Percentiles rank a stretch among this genome's conserved stretches.
These are phyloP conservation scores for Adelphocoris suturalis DNA, from an alignment of 2,888 invertebrate species.

Conservation along the genomic window DNA sequence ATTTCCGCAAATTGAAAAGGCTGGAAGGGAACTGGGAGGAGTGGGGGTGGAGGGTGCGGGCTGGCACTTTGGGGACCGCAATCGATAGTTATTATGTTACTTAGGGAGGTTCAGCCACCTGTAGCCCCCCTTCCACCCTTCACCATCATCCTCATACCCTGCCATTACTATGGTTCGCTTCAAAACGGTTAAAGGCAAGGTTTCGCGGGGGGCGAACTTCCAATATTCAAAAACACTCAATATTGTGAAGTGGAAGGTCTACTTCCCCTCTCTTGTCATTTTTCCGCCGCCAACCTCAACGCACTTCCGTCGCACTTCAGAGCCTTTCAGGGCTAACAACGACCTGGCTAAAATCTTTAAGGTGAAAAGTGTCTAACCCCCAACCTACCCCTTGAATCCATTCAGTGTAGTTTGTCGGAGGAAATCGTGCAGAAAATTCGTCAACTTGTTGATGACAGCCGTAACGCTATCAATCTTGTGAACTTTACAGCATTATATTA, in stretches of 20 bases:
- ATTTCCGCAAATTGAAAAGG: constrained; percentile 52
- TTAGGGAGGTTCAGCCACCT: constrained; percentile 69
- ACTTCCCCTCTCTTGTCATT: background rate
- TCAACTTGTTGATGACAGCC: constrained; percentile 8
- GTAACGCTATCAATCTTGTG: background rate
- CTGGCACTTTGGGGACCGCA: constrained; percentile 64
- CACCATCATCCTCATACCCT: background rate
- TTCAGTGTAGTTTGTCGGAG: constrained; percentile 23
- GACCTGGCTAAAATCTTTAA: constrained; percentile 33
- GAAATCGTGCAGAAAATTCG: constrained; percentile 21
- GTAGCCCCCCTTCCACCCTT: constrained; percentile 59
- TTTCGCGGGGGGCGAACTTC: background rate
- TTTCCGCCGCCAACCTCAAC: background rate
- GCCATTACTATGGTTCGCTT: constrained; percentile 1
- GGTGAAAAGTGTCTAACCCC: constrained; percentile 10
- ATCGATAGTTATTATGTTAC: constrained; percentile 73
- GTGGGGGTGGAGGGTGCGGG: constrained; percentile 14
- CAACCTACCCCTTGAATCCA: constrained; percentile 7
- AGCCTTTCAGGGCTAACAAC: constrained; percentile 24
- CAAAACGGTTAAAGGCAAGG: constrained; percentile 13
- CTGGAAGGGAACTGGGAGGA: background rate
- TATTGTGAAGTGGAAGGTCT: constrained; percentile 40
- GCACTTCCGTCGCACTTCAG: background rate
- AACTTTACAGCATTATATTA: background rate
- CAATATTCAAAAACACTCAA: constrained; percentile 68